phyloP scores from a whole-genome alignment of 2,113 vertebrate genomes.

The Triplophysa siluroides region DNA sequence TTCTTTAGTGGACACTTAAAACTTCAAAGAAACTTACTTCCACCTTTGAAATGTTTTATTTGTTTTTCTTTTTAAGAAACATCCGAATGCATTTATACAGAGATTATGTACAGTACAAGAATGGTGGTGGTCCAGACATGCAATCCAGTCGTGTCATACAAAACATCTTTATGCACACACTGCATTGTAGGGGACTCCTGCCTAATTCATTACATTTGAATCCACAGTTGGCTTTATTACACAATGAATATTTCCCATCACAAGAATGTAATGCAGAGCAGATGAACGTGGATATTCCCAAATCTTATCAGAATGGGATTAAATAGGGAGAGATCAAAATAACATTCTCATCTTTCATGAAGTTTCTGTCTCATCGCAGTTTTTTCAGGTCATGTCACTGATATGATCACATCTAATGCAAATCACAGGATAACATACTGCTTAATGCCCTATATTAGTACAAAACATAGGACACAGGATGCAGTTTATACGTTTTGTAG shows the following conservation, averaged over 20 bases:
- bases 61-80: constrained; percentile 69
- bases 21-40: background rate
- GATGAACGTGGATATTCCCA: background rate
- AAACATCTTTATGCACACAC: constrained; percentile 61
- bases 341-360: background rate
- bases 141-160: constrained; percentile 74
- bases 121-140: constrained; percentile 72
- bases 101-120: constrained; percentile 84
- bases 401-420: background rate
- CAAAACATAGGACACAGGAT: background rate
- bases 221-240: background rate
- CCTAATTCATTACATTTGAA: constrained; percentile 15
- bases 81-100: constrained; percentile 75
- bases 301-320: background rate
- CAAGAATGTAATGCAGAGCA: background rate
- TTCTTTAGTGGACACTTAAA: background rate
- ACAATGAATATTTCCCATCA: constrained; percentile 10
- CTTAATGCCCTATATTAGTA: too few relatives aligned
- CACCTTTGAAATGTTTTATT: constrained; percentile 46
- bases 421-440: too few relatives aligned
- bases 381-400: background rate
- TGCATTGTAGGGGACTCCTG: constrained; percentile 59
- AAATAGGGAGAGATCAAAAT: background rate
- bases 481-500: background rate
- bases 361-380: background rate